Evolutionary conservation across 2,113 vertebrate species (phyloP).

Genomic region (Onychorhynchus coronatus): DNA sequence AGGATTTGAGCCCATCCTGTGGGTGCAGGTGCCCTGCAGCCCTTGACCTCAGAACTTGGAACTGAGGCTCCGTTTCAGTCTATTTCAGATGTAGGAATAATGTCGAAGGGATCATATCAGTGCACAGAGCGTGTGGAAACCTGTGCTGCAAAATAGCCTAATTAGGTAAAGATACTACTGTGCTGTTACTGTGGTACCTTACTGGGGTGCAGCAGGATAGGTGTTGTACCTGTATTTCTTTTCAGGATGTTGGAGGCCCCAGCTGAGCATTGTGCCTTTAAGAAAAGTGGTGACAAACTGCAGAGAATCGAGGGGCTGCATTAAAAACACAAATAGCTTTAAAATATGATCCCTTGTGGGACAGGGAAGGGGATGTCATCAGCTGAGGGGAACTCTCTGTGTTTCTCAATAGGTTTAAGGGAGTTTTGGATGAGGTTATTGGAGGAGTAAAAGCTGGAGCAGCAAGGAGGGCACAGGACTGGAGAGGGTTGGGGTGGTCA

Average conservation of each 20-base stretch:
- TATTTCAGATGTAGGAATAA: not conserved
- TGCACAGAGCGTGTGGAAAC: not conserved
- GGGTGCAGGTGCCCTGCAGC: not conserved
- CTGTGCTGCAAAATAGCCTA: not conserved
- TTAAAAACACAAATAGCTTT: not conserved
- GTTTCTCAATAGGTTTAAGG: not conserved
- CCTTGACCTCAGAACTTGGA: not conserved
- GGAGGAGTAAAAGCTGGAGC: not conserved
- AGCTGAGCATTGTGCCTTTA: not conserved
- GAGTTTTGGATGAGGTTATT: not conserved
- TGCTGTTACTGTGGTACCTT: not conserved
- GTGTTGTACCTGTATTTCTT: not conserved
- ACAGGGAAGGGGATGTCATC: not conserved
- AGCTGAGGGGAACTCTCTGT: not conserved
- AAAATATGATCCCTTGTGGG: not conserved
- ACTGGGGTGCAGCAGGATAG: not conserved
- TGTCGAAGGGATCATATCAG: rapidly evolving
- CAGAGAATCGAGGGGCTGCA: not conserved
- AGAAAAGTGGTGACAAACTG: not conserved
- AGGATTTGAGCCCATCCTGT: not conserved
- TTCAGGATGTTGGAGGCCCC: not conserved
- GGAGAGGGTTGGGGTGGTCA: not conserved
- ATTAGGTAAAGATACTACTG: not conserved
- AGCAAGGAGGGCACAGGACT: not conserved
- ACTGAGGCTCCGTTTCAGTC: not conserved